Evolutionary conservation across 2,888 invertebrate species (phyloP), one percentile per base, ranked within the genome.

Genomic region (Spilarctia lutea): DNA sequence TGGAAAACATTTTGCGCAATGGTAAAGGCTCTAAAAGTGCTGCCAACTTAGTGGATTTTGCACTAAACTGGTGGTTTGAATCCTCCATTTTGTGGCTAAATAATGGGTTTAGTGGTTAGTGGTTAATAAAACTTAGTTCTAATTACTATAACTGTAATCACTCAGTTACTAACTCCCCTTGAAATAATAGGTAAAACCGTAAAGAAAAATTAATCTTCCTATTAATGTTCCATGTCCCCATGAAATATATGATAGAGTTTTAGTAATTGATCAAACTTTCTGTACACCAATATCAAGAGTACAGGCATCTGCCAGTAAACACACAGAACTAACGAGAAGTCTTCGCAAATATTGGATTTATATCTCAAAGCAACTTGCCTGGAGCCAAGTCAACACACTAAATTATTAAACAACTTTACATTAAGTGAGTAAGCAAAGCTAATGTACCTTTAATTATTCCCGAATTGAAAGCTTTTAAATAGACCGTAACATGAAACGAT

Each of bases 401-500:
- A 67, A 48, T 48, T 67, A 72, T 67, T 72, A 67, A 72, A 24
- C 24, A 56, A 72, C n/a, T 30, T 72, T 67, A 56, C 20, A 33
- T 67, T 56, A 42, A 39, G n/a, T 20, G 48, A 69, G 68, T 30
- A 63, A 73, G 45, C 73, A 73, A 35, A 73, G 39, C 52, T 48
- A 39, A 65, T 27, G 69, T 68, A 24, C 24, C 35, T 52, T 48
- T 52, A 63, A 71, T 71, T 63, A 71, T 71, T 65, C 63, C 56
- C 30, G 68, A 42, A 30, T 65, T 30, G 45, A 71, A 71, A 73
- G 68, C 73, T 63, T 68, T 73, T 65, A 73, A 65, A 69, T 69
- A 39, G 35, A 33, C 24, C 48, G 42, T 33, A 60, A 73, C 68
- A 68, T 68, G 73, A 63, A 68, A 63, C 63, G 63, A 16, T 63